Evolutionary conservation across 1,140 invertebrate genomes (phyloP).

Genomic region (Heliconius nattereri): DNA sequence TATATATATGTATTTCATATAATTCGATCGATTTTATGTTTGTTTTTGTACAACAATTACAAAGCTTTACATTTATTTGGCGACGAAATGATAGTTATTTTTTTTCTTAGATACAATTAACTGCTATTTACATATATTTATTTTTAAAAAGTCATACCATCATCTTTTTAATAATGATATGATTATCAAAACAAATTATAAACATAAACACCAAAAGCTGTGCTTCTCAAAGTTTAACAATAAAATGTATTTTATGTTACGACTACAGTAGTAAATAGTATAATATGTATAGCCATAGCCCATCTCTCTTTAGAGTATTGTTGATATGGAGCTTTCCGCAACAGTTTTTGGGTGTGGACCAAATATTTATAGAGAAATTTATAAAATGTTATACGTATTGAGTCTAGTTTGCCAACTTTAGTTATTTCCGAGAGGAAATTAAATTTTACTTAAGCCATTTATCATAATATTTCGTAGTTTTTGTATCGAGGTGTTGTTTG

Average conservation of each 20-base stretch:
- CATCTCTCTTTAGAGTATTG: neutral
- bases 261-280: neutral
- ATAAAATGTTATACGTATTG: neutral
- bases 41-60: neutral
- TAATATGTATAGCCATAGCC: neutral
- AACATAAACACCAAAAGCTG: too few relatives aligned
- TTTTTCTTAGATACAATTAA: too few relatives aligned
- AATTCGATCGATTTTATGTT: neutral
- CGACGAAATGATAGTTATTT: too few relatives aligned
- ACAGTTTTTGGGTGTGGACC: slow-evolving; percentile 12
- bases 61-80: neutral
- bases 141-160: too few relatives aligned
- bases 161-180: too few relatives aligned
- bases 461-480: neutral
- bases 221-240: too few relatives aligned
- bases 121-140: too few relatives aligned
- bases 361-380: slow-evolving; percentile 3
- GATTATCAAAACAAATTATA: too few relatives aligned
- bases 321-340: neutral
- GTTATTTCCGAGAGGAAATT: slow-evolving; percentile 11
- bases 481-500: neutral
- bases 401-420: neutral
- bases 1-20: neutral
- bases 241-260: too few relatives aligned
- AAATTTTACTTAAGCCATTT: slow-evolving; percentile 9